Conservation (phyloP, 2,113 vertebrate species). For the Malaclemys terrapin region DNA sequence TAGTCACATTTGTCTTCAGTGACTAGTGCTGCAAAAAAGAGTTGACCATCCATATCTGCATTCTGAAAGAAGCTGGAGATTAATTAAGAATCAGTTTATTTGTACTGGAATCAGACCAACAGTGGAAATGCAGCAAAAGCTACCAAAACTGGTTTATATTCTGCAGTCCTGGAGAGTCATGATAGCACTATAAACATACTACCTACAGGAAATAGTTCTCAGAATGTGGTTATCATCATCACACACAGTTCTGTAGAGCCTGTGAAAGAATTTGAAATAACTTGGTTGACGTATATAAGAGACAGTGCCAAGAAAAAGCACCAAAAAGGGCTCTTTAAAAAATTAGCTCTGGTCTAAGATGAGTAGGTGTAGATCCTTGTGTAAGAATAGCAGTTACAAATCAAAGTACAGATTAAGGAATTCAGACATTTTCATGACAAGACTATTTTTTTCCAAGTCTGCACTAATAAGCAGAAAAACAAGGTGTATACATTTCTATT, state of each 20-base stretch:
- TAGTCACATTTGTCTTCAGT: neutral
- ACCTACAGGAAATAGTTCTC: neutral
- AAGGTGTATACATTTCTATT: neutral
- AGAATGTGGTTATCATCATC: neutral
- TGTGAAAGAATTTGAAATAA: neutral
- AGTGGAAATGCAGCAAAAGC: neutral
- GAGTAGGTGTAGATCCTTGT: neutral
- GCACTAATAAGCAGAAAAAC: neutral
- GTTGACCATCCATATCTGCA: neutral
- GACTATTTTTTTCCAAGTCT: no score
- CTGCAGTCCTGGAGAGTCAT: neutral
- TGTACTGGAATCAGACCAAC: neutral
- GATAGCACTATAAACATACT: neutral
- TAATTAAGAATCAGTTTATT: neutral
- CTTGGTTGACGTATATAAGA: neutral
- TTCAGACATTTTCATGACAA: no score
- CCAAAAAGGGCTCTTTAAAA: neutral
- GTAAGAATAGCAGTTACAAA: no score
- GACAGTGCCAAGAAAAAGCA: neutral
- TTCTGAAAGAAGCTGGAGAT: neutral
- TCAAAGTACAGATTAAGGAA: no score
- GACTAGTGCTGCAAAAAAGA: neutral
- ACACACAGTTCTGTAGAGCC: neutral
- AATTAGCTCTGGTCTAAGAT: neutral
- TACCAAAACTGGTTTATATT: neutral